Conservation (phyloP, 1,140 invertebrate genomes). For the Chlorops oryzae region DNA sequence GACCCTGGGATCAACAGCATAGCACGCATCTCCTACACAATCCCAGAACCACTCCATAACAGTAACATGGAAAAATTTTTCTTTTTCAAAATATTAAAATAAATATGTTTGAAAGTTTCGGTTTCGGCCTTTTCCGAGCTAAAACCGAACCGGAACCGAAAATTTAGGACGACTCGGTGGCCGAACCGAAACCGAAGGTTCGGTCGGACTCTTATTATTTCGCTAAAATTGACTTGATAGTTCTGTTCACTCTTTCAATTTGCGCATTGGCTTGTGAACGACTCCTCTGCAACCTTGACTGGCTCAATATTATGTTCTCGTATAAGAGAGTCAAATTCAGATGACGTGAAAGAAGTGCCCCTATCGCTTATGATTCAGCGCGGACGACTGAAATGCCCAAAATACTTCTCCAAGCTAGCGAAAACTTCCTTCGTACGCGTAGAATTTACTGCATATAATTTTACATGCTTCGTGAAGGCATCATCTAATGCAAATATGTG, state of each 20-base stretch:
- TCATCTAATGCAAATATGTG: constrained; percentile 5
- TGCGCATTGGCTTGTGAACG: not conserved
- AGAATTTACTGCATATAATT: constrained; percentile 9
- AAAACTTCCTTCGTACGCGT: constrained; percentile 24
- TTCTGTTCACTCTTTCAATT: constrained; percentile 6
- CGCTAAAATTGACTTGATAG: constrained; percentile 5
- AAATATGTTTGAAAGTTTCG: no score
- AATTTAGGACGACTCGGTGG: no score
- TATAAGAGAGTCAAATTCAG: not conserved
- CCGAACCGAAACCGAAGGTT: no score
- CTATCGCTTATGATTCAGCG: not conserved
- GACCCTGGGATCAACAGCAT: no score
- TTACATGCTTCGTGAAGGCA: not conserved
- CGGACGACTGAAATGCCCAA: constrained; percentile 11
- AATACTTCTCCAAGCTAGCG: constrained; percentile 18
- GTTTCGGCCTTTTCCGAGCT: no score
- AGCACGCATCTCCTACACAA: no score
- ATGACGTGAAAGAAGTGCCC: not conserved
- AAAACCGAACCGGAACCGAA: no score
- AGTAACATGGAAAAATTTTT: no score
- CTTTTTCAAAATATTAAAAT: no score
- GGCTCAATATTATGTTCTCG: constrained; percentile 1
- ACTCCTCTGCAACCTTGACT: not conserved
- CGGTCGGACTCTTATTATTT: no score
- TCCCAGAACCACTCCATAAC: no score